Base-by-base conservation (phyloP, 2,113 vertebrate genomes). In the Cololabis saira region DNA sequence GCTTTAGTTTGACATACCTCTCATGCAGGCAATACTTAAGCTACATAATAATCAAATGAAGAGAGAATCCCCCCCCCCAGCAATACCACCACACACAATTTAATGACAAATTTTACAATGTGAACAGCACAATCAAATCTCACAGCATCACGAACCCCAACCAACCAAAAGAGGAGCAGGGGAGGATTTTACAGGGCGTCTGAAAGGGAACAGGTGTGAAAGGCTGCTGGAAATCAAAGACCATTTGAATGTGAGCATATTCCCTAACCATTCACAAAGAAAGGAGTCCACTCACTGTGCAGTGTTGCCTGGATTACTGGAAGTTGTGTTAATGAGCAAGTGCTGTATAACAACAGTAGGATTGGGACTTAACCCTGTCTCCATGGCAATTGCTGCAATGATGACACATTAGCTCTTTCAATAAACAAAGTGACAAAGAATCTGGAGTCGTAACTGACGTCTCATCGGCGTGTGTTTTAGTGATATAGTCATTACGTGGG, bases 361-460 rank as follows among this genome's bases (percentile, higher is more conserved):
- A 81, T 83, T 81, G 83, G 78, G 85, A 87, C 57, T 85, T 74
- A 85, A 87, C 76, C 81, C 78, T 63, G 89, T 90, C 83, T 77
- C 85, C 87, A 85, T 89, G 87, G 85, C 80, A 80, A 87, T 89
- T 87, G 82, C 71, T 82, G 87, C 83, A 85, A 85, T 77, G 84
- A 87, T 80, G 83, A 87, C 76, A 88, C 82, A 85, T 85, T 82
- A 78, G 53, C 78, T 48, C 69, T 81, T 83, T 85, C 79, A 83
- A 71, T 76, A 86, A 84, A 80, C 77, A 84, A 80, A 82, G 78
- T 71, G 70, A 59, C 63, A 75, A 71, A 62, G 55, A 64, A 55
- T 51, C 47, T 41, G 48, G 50, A 47, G 63, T 60, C 70, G 64
- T 40, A 66, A 66, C 30, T 24, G 42, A 64, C 69, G 66, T 63